Evolutionary conservation across 2,888 invertebrate species (phyloP).

Genomic region (Pyralis farinalis): DNA sequence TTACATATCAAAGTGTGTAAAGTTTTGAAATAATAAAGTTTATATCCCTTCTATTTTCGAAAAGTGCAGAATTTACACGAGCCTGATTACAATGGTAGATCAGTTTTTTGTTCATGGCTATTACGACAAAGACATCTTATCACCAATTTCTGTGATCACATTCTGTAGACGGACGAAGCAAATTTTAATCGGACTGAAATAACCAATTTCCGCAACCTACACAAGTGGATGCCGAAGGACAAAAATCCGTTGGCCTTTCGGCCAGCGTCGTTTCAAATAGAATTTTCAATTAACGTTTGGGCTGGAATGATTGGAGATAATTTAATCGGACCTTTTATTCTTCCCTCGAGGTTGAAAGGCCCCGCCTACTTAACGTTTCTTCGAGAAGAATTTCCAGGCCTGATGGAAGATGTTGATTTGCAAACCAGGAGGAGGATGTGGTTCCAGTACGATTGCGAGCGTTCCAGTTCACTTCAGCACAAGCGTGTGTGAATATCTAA

Average conservation of each 20-base stretch:
- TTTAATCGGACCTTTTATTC: neutral
- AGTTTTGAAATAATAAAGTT: slow-evolving; percentile 12
- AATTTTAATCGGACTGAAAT: neutral
- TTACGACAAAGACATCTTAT: neutral
- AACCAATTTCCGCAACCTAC: neutral
- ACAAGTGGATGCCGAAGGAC: too few species aligned
- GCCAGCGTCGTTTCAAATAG: neutral
- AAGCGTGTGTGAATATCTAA: neutral
- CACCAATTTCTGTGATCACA: too few species aligned
- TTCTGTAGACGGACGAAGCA: neutral
- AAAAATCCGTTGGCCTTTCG: too few species aligned
- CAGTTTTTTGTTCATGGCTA: slow-evolving; percentile 10
- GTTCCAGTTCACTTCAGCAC: neutral
- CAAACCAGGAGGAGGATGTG: neutral
- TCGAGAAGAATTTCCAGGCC: neutral
- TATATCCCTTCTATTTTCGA: slow-evolving; percentile 12
- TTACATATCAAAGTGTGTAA: slow-evolving; percentile 9
- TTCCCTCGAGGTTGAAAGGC: neutral
- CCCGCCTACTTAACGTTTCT: neutral
- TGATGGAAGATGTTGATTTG: neutral
- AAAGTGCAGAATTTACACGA: slow-evolving; percentile 12
- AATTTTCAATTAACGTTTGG: neutral
- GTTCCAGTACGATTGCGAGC: neutral
- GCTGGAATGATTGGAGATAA: neutral
- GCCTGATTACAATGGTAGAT: slow-evolving; percentile 5